Percentiles rank a stretch among this genome's conserved stretches.
These are phyloP conservation scores for Lomographa bimaculata DNA, from an alignment of 2,888 invertebrate species.

Conservation along the genomic window DNA sequence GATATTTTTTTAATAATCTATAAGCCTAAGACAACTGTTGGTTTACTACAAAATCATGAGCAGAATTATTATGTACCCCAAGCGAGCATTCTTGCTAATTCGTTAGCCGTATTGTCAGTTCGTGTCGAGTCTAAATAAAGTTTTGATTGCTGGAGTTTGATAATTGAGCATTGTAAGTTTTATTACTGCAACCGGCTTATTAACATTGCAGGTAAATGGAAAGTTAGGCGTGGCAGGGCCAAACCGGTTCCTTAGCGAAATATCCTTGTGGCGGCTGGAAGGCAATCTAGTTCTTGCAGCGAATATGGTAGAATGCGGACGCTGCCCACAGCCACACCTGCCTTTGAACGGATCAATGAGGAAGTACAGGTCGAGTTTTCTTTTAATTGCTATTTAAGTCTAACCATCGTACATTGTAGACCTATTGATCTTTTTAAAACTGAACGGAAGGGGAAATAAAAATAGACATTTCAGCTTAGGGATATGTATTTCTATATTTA, in stretches of 20 bases:
- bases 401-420: no score
- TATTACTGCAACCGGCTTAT: constrained; percentile 50
- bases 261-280: constrained; percentile 73
- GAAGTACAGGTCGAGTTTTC: constrained; percentile 57
- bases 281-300: constrained; percentile 74
- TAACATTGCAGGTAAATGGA: constrained; percentile 67
- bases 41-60: no score
- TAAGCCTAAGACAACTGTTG: no score
- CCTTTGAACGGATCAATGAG: constrained; percentile 55
- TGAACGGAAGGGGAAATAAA: no score
- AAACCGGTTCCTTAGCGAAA: constrained; percentile 61
- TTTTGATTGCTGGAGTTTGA: constrained; percentile 34
- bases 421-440: no score
- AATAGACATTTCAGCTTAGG: background rate
- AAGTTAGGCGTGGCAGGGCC: constrained; percentile 71
- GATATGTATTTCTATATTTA: constrained; percentile 68
- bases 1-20: no score
- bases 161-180: constrained; percentile 41
- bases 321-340: constrained; percentile 66
- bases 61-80: no score
- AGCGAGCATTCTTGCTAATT: constrained; percentile 35
- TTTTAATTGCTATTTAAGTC: no score
- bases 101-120: constrained; percentile 31
- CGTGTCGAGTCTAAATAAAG: constrained; percentile 35
- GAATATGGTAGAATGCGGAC: constrained; percentile 76